A percentile compares a stretch with the other conserved stretches of the same genome.
Conservation (phyloP, 2,888 invertebrate genomes). For the Ctena decussata region DNA sequence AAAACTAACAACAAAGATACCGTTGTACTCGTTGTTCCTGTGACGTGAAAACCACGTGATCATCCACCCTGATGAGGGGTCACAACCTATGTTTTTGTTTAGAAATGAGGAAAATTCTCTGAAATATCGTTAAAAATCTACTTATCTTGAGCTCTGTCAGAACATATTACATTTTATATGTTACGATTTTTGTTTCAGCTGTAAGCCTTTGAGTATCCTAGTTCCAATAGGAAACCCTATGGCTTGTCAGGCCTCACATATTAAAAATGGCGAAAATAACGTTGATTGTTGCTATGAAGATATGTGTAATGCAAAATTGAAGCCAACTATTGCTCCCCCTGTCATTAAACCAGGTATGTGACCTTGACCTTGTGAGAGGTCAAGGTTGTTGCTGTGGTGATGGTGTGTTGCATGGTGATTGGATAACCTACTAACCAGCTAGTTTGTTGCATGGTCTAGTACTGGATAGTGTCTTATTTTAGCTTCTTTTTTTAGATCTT, state of each 20-base stretch:
- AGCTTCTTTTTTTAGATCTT: too few relatives aligned
- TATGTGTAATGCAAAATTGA: conserved; percentile 73
- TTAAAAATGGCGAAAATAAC: conserved; percentile 46
- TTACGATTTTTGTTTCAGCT: conserved; percentile 60
- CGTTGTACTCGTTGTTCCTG: too few relatives aligned
- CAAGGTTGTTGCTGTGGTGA: conserved; percentile 32
- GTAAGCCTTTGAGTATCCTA: conserved; percentile 58
- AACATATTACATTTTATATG: too few relatives aligned
- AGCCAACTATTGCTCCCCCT: conserved; percentile 54
- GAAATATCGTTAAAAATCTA: too few relatives aligned
- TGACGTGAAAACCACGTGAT: too few relatives aligned
- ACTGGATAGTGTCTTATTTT: too few relatives aligned
- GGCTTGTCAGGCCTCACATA: conserved; percentile 60
- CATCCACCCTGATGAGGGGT: too few relatives aligned
- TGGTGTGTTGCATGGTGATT: conserved; percentile 1
- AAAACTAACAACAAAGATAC: too few relatives aligned
- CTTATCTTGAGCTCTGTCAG: too few relatives aligned
- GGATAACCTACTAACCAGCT: conserved; percentile 6
- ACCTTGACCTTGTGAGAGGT: conserved; percentile 1
- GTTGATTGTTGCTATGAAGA: conserved; percentile 76
- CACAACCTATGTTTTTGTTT: too few relatives aligned
- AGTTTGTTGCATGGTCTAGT: conserved; percentile 9
- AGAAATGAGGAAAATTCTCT: too few relatives aligned
- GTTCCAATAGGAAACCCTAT: conserved; percentile 66
- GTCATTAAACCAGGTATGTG: conserved; percentile 12